Conservation (phyloP, 2,113 vertebrate species). For the Balaeniceps rex region DNA sequence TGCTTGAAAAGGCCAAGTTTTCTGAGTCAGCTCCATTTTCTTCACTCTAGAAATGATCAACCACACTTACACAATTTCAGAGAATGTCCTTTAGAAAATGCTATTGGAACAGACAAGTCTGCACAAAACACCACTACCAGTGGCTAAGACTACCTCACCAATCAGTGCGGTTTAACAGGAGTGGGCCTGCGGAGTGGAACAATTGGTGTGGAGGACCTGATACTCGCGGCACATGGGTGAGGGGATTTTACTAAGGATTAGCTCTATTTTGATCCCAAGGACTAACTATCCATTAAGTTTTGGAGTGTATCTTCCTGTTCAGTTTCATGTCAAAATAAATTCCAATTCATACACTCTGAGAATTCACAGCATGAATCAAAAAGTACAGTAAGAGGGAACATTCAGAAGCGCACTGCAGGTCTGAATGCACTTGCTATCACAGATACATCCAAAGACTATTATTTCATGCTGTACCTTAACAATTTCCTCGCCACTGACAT, state of each 20-base stretch:
- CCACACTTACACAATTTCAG: background rate
- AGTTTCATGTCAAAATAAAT: background rate
- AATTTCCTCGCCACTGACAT: conserved; percentile 93
- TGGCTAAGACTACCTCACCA: background rate
- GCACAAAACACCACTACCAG: background rate
- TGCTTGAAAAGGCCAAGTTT: background rate
- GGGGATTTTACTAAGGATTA: background rate
- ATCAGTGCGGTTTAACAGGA: background rate
- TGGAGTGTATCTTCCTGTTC: background rate
- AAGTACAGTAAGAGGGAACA: background rate
- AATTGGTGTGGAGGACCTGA: background rate
- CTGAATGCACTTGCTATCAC: background rate
- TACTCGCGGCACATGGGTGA: background rate
- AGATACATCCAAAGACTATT: background rate
- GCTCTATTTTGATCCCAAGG: background rate
- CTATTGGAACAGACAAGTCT: background rate
- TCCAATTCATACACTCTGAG: background rate
- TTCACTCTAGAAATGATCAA: background rate
- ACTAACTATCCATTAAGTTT: background rate
- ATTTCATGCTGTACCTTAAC: conserved; percentile 82
- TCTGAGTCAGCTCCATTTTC: background rate
- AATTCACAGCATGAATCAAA: background rate
- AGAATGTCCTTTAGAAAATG: background rate
- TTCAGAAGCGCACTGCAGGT: background rate
- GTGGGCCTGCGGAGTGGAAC: background rate